A percentile compares a stretch with the other conserved stretches of the same genome.
Conservation (phyloP, 2,888 invertebrate genomes). For the Pemphredon lugubris region DNA sequence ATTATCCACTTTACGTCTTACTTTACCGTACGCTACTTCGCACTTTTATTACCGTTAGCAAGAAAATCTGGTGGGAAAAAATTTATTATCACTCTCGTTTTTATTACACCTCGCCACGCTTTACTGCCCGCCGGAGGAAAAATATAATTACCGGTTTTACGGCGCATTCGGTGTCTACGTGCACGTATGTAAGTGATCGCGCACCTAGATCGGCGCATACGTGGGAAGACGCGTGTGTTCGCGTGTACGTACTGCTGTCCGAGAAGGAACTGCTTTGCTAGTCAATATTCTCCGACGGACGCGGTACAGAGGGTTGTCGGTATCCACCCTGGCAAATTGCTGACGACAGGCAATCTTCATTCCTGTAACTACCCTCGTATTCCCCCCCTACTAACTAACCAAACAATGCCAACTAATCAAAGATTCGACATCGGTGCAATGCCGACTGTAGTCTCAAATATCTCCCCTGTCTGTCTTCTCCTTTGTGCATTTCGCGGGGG, state of each 20-base stretch:
- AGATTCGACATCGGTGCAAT: constrained; percentile 64
- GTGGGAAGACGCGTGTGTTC: not conserved
- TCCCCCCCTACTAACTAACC: constrained; percentile 58
- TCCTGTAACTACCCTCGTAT: constrained; percentile 25
- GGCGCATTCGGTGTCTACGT: not conserved
- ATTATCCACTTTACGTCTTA: constrained; percentile 42
- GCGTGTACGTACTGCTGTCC: not conserved
- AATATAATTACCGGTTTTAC: constrained; percentile 41
- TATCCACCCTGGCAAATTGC: constrained; percentile 53
- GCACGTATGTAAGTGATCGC: not conserved
- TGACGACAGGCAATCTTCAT: constrained; percentile 59
- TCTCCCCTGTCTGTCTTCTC: constrained; percentile 2
- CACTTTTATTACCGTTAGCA: constrained; percentile 27
- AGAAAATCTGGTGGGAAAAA: constrained; percentile 17
- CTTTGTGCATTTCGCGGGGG: not conserved
- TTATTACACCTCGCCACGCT: constrained; percentile 24
- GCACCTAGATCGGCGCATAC: not conserved
- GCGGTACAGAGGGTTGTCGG: constrained; percentile 9
- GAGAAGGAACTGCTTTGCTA: constrained; percentile 20
- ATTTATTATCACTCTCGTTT: constrained; percentile 43
- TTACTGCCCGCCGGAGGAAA: constrained; percentile 18
- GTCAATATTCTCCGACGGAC: constrained; percentile 26
- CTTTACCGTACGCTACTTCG: constrained; percentile 14
- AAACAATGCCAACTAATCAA: constrained; percentile 72
- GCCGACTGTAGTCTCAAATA: constrained; percentile 22